Evolutionary conservation across 64 coral and sea anemone genomes (phyloP), one percentile per base, ranked within the genome.

Genomic region (Stichodactyla helianthus): DNA sequence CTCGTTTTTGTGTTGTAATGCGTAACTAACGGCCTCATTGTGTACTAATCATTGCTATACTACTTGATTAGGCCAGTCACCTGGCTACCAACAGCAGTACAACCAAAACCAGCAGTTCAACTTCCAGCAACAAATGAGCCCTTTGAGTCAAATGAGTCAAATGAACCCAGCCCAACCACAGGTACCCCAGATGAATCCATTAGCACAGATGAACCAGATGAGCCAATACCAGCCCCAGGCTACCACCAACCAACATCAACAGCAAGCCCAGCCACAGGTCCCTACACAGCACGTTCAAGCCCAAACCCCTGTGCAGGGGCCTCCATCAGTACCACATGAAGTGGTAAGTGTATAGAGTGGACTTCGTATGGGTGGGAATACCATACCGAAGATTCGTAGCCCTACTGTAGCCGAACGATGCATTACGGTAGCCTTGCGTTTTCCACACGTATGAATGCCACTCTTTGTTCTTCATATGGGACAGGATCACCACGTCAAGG

Each of bases 71-170:
- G 83, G 83, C 17, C 83, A 84, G 6, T 84, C 83, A 11, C 83
- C 83, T 53, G 59, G 83, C 55, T 84, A 84, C 55, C 84, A 91
- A 23, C 90, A 92, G 50, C 84, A 86, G 50, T 92, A 35, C 26
- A 92, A 83, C 27, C 78, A 87, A 64, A 82, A 19, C 77, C 87
- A 88, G 13, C 90, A 92, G 23, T 92, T 92, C 54, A 92, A 83
- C 85, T 92, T 92, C 85, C 90, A 92, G 61, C 90, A 65, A 56
- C 84, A 86, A 10, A 83, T 92, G 17, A 92, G 77, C 77, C 89
- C 79, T 15, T 52, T 82, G 22, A 53, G 18, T 20, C 83, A 84
- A 50, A 84, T 92, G 26, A 87, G 86, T n/a, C 90, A 92, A 25
- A 82, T 92, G 11, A 92, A 58, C 77, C 85, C 84, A 15, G 81